Base-by-base conservation (phyloP, 2,113 vertebrate species). In the Cichladusa arquata region DNA sequence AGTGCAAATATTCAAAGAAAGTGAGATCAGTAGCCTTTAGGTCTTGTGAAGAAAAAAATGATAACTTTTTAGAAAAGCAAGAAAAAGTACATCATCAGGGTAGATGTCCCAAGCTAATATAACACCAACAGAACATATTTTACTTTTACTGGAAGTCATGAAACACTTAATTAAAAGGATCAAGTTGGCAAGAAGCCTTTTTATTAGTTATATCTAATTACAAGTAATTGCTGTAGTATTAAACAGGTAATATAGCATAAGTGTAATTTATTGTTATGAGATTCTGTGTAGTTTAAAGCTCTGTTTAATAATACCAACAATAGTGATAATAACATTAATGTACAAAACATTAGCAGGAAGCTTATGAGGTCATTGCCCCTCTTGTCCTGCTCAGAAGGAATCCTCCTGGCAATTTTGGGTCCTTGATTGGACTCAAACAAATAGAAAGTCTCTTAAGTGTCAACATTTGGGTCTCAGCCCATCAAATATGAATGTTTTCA, bases 141-240 rank as follows among this genome's bases (percentile, higher is more conserved):
- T 86, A 22, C 11, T 77, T 90, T 93, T 91, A 91, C 48, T 85
- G 36, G 48, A 90, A 96, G 40, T 47, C 65, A 57, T 57, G 81
- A 88, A 94, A 84, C 86, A 67, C 65, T 87, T 95, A 91, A 96
- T 93, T 95, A 76, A 95, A 90, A 84, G 67, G 36, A 90, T 72
- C 36, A 19, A 72, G 70, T 76, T 90, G 85, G 66, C 53, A 90
- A 82, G 79, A 80, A 76, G 88, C 22, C 81, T 82, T 93, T 91
- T 91, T 82, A 85, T 95, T 92, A 93, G 81, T 71, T 85, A 67
- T 82, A 82, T 82, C 74, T 94, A 91, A 95, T 96, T 81, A 93
- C 53, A 77, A 72, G 57, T 53, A 93, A 95, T 94, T 94, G 92
- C 45, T 88, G 58, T 31, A 53, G 74, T 65, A 88, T 92, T 92